phyloP scores from a whole-genome alignment of 2,113 vertebrate species.

The Rutilus rutilus region DNA sequence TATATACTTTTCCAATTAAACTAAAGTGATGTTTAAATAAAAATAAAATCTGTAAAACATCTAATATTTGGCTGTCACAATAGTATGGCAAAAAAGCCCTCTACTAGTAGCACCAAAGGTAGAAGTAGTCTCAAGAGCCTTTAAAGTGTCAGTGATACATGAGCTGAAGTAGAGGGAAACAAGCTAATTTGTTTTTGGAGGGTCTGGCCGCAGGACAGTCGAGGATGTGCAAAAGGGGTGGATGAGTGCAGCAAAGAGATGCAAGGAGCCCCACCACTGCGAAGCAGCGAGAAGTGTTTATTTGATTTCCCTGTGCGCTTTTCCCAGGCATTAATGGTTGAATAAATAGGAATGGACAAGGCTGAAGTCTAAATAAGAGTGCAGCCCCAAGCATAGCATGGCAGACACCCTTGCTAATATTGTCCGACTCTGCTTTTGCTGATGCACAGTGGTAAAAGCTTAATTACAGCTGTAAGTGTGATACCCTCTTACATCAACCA shows the following conservation, averaged over 20 bases:
- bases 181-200: slow-evolving; percentile 39
- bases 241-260: slow-evolving; percentile 33
- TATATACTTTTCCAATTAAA: slow-evolving; percentile 2
- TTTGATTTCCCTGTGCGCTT: slow-evolving; percentile 69
- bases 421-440: slow-evolving; percentile 67
- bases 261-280: background rate
- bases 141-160: slow-evolving; percentile 22
- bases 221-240: background rate
- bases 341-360: slow-evolving; percentile 75
- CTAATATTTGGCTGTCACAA: background rate
- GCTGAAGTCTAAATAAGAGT: slow-evolving; percentile 67
- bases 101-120: background rate
- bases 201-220: slow-evolving; percentile 1
- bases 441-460: slow-evolving; percentile 59
- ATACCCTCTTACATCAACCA: slow-evolving; percentile 58
- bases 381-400: slow-evolving; percentile 61
- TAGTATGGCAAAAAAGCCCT: background rate
- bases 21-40: background rate
- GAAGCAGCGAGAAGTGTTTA: slow-evolving; percentile 61
- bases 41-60: background rate
- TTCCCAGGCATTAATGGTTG: slow-evolving; percentile 73
- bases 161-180: slow-evolving; percentile 29
- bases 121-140: slow-evolving; percentile 8
- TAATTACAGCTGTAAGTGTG: slow-evolving; percentile 46
- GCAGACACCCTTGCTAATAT: slow-evolving; percentile 66